A percentile compares a stretch with the other conserved stretches of the same genome.
These are phyloP conservation scores for Potamarius usumacintae DNA, from an alignment of 2,113 vertebrate species.

Conservation along the genomic window DNA sequence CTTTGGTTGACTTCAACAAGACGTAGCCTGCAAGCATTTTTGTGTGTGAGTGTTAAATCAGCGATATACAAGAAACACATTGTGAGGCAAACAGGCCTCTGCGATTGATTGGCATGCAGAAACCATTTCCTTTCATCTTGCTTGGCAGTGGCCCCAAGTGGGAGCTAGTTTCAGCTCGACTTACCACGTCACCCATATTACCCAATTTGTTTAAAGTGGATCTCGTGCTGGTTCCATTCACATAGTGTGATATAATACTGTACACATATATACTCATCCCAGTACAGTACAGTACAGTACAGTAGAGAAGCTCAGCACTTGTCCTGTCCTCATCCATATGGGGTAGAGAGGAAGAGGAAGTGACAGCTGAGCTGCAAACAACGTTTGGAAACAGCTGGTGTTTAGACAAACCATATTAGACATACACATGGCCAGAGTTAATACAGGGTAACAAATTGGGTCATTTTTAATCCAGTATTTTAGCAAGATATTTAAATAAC, in stretches of 20 bases:
- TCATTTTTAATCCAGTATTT: background rate
- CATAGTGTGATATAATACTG: background rate
- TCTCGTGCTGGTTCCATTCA: constrained; percentile 1
- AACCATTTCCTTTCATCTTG: constrained; percentile 30
- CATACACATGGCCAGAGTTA: background rate
- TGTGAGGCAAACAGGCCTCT: constrained; percentile 21
- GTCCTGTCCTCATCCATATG: constrained; percentile 10
- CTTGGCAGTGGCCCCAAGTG: background rate
- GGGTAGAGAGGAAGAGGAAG: constrained; percentile 28
- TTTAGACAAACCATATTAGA: constrained; percentile 14
- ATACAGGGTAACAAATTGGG: background rate
- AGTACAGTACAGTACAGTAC: constrained; percentile 22
- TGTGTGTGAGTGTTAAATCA: background rate
- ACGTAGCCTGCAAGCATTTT: background rate
- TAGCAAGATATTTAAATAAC: background rate
- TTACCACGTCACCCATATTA: too few relatives aligned
- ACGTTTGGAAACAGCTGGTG: constrained; percentile 32
- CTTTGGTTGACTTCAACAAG: background rate
- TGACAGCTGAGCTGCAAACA: constrained; percentile 22
- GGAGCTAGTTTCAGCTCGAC: too few relatives aligned
- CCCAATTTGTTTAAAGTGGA: background rate
- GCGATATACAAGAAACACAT: background rate
- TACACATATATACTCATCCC: background rate
- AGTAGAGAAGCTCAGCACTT: background rate
- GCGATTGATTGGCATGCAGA: constrained; percentile 16